Evolutionary conservation across 2,888 invertebrate species (phyloP), one percentile per base, ranked within the genome.

Genomic region (Maniola hyperantus): DNA sequence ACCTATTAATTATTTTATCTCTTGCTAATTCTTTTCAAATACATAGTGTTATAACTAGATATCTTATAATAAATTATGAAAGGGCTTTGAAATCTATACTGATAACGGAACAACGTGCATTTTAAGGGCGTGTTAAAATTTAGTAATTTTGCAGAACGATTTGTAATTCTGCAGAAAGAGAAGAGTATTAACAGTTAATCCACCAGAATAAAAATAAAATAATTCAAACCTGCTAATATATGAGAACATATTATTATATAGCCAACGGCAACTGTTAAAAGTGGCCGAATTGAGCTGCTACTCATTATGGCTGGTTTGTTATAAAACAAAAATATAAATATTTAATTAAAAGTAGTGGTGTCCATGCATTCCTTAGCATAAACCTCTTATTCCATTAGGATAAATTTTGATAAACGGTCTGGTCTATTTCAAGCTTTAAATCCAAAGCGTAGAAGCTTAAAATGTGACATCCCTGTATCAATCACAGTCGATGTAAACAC

Each of bases 401-500:
- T 69, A 75, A 36, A 77, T 77, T 77, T 75, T 76, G 74, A 76
- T 73, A 67, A 76, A 67, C 70, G 64, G 69, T 76, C 81, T 83
- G 84, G 77, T 81, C 83, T 87, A 84, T 84, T 85, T 81, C 75
- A 79, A 78, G 69, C 77, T 68, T 75, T 74, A 71, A 71, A 73
- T 79, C 77, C 74, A 74, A 76, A 77, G 72, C 72, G 73, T 69
- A 76, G 72, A 74, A 34, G 18, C 76, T 76, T 72, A 77, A 73
- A 78, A 74, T 75, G 48, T 76, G 79, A 82, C 85, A 88, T 84
- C 85, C 81, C 84, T 78, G 76, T 78, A 77, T 78, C 76, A 77
- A 82, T 81, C 85, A 88, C 85, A 83, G 76, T 76, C 78, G 73
- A 75, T 74, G 78, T 79, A 81, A 84, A 85, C 86, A 87, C 84